Evolutionary conservation across 1,140 invertebrate genomes (phyloP).

Genomic region (Physella acuta): DNA sequence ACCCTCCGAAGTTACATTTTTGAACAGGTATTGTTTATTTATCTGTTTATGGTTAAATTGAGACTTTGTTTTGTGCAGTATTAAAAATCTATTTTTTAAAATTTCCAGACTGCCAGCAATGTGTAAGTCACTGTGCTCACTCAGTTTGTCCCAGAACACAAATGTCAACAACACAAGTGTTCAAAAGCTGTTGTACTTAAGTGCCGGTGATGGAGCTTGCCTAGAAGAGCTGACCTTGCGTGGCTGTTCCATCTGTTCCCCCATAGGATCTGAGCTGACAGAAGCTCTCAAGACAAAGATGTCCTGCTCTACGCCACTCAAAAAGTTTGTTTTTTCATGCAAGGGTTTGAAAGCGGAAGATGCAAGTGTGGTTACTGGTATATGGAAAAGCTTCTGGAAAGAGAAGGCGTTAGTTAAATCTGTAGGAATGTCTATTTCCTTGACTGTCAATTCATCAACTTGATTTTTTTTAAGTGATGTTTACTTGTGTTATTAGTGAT

Average conservation of each 20-base stretch:
- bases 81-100: background rate
- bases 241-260: slow-evolving; percentile 16
- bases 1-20: background rate
- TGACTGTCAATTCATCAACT: background rate
- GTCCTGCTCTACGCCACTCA: background rate
- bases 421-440: background rate
- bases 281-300: slow-evolving; percentile 16
- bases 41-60: background rate
- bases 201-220: background rate
- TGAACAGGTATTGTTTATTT: slow-evolving; percentile 19
- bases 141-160: slow-evolving; percentile 18
- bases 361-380: background rate
- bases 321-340: slow-evolving; percentile 20
- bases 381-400: slow-evolving; percentile 11
- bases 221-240: slow-evolving; percentile 4
- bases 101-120: background rate
- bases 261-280: slow-evolving; percentile 9
- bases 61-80: no score
- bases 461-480: background rate
- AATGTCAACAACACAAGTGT: slow-evolving; percentile 15
- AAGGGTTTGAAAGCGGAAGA: background rate
- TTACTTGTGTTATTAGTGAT: no score
- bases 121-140: background rate
- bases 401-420: background rate
- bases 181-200: slow-evolving; percentile 16